Evolutionary conservation across 1,140 invertebrate genomes (phyloP), one percentile per base, ranked within the genome.

Genomic region (Zaprionus kolodkinae): DNA sequence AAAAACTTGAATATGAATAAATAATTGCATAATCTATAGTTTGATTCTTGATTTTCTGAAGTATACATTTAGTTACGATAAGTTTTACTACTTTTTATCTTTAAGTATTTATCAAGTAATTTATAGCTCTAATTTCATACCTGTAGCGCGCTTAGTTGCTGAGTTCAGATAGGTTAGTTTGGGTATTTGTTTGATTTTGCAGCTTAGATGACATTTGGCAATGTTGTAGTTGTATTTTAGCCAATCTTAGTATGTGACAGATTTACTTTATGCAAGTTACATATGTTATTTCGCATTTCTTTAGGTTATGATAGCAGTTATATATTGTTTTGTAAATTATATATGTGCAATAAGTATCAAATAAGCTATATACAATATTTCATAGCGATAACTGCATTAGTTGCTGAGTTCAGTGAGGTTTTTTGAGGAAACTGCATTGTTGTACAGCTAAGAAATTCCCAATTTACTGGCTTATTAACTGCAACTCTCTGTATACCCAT

Each of bases 381-480:
- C 11, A 25, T 6, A 7, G 7, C 6, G 6, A 2, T 15, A 43
- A 9, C 40, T 43, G 2, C 40, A 7, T 15, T 43, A 15, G 7
- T 15, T 43, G 6, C 45, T 12, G 17, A 25, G 45, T 50, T 50
- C 9, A 21, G 1, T 43, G n/a, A 43, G 7, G n/a, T 43, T 15
- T 9, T 1, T 0, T 15, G 2, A 0, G n/a, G 2, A 2, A 15
- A 43, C 3, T 10, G 3, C n/a, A 40, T 6, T 40, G 6, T 7
- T n/a, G n/a, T 40, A 6, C 7, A 17, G 15, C 15, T 45, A 15
- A 10, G 7, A 17, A 10, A 65, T 27, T 78, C 59, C 69, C 30
- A 60, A 69, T 40, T 40, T 2, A 13, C 0, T 13, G 4, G 5
- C 13, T 13, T n/a, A 0, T 0, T 13, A 12, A 6, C 11, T 12